phyloP scores from a whole-genome alignment of 2,888 invertebrate species.

The Fragum sueziense region DNA sequence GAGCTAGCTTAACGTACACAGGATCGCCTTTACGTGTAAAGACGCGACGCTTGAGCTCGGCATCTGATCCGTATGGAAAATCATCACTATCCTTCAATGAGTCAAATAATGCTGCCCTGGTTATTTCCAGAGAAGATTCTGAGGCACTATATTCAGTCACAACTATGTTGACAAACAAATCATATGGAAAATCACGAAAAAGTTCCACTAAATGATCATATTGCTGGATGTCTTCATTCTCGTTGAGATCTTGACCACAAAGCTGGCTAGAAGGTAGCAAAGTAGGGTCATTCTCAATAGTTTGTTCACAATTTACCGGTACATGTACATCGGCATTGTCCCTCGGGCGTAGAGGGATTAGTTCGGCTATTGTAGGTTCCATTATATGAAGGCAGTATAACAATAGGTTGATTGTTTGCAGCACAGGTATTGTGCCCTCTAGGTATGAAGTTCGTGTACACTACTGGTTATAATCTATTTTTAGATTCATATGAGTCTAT shows the following conservation, averaged over 20 bases:
- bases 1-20: slow-evolving; percentile 1
- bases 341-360: not conserved
- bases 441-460: no score
- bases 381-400: no score
- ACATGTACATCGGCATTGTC: not conserved
- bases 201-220: not conserved
- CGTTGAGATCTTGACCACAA: not conserved
- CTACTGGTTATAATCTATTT: no score
- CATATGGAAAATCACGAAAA: slow-evolving; percentile 7
- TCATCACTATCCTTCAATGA: slow-evolving; percentile 9
- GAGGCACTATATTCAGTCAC: slow-evolving; percentile 4
- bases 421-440: no score
- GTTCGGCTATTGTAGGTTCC: not conserved
- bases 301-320: not conserved
- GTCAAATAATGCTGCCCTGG: not conserved
- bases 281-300: not conserved
- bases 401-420: no score
- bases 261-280: not conserved
- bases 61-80: slow-evolving; percentile 3
- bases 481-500: no score
- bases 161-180: not conserved
- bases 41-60: slow-evolving; percentile 2
- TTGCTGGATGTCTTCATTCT: not conserved
- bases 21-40: slow-evolving; percentile 21
- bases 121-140: slow-evolving; percentile 1